Conservation (phyloP, 2,888 invertebrate species). For the Dynastes grantii region DNA sequence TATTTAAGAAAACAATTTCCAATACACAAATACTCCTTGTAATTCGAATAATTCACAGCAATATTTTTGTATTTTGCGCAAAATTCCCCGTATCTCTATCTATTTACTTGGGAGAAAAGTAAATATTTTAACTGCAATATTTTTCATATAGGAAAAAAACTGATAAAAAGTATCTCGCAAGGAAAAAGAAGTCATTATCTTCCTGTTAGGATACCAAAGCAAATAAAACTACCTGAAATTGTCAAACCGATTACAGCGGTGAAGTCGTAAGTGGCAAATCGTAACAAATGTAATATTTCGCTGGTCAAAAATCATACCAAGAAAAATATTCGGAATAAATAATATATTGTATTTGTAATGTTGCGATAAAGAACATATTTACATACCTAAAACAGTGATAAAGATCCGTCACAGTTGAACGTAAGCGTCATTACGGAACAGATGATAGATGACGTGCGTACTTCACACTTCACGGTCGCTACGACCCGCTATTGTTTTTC, state of each 20-base stretch:
- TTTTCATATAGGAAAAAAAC: background rate
- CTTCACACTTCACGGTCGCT: conserved; percentile 7
- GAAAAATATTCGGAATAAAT: background rate
- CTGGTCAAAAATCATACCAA: background rate
- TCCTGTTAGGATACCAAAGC: background rate
- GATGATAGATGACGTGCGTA: background rate
- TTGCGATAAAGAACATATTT: background rate
- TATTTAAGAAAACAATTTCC: too few species aligned
- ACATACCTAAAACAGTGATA: conserved; percentile 11
- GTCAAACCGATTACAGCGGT: background rate
- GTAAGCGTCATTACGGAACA: background rate
- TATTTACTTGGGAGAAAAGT: background rate
- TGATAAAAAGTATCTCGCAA: conserved; percentile 3
- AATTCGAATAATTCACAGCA: too few species aligned
- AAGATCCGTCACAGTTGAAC: background rate
- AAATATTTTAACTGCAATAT: too few species aligned
- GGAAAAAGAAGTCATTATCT: background rate
- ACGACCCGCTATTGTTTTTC: background rate
- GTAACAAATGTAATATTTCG: background rate
- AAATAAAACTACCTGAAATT: conserved; percentile 2
- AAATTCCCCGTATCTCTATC: too few species aligned
- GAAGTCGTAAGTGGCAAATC: background rate
- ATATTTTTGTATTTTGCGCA: too few species aligned
- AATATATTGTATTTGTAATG: background rate
- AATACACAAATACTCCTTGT: too few species aligned